phyloP scores from a whole-genome alignment of 2,113 vertebrate genomes.

The Papio anubis region DNA sequence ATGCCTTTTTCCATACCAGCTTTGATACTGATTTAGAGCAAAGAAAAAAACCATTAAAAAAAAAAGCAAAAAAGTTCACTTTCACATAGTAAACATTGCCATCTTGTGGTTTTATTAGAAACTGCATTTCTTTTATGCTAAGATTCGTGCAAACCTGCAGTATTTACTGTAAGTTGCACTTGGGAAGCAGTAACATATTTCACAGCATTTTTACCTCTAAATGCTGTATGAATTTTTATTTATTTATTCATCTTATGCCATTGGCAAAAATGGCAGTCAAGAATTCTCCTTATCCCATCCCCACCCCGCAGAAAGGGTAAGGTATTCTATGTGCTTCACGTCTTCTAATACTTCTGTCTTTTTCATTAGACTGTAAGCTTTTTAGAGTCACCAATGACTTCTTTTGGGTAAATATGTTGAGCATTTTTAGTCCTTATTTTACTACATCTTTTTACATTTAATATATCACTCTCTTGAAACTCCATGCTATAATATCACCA shows the following conservation, averaged over 20 bases:
- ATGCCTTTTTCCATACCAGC: neutral
- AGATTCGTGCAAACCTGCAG: neutral
- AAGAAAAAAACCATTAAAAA: neutral
- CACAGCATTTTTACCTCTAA: slow-evolving; percentile 17
- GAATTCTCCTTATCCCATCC: neutral
- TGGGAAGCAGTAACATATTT: neutral
- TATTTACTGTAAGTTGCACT: neutral
- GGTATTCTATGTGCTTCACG: neutral
- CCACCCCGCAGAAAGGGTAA: neutral
- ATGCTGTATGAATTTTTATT: neutral
- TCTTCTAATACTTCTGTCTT: neutral
- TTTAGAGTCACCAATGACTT: neutral
- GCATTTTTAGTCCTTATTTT: slow-evolving; percentile 2
- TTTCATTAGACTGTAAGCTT: neutral
- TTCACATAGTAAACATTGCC: neutral
- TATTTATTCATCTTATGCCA: neutral
- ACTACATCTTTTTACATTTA: neutral
- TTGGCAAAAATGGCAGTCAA: neutral
- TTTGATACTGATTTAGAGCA: neutral
- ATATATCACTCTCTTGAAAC: neutral
- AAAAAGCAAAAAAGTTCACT: neutral
- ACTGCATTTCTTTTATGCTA: neutral
- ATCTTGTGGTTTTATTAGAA: neutral
- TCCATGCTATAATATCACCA: neutral
- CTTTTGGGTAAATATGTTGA: neutral